These are phyloP conservation scores for Lapara coniferarum DNA, from an alignment of 2,888 invertebrate species.

Conservation along the genomic window DNA sequence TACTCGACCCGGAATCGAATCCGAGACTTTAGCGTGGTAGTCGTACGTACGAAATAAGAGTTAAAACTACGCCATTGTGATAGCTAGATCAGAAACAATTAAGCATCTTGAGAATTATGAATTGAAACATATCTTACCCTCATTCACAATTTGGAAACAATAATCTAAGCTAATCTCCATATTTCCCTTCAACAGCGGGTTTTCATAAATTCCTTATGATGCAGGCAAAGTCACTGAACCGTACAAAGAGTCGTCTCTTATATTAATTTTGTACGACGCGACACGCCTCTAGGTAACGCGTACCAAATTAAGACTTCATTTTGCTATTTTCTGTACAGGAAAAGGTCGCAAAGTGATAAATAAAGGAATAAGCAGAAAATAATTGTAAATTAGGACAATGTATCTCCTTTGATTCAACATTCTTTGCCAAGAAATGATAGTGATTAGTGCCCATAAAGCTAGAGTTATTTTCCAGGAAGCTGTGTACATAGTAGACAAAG, in stretches of 20 bases:
- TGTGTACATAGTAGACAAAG: too few species aligned
- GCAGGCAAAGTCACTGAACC: conserved; percentile 37
- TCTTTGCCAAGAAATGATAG: too few species aligned
- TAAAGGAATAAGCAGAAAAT: background rate
- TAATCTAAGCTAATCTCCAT: conserved; percentile 2
- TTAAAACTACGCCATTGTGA: too few species aligned
- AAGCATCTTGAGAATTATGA: too few species aligned
- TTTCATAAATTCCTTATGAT: conserved; percentile 29
- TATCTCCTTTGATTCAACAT: too few species aligned
- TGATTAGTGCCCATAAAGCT: too few species aligned
- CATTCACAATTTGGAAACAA: background rate
- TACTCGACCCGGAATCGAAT: too few species aligned
- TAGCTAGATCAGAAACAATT: too few species aligned
- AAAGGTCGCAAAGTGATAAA: background rate
- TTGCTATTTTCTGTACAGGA: conserved; percentile 5
- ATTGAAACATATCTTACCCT: too few species aligned
- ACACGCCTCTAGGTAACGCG: background rate
- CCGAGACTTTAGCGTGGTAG: too few species aligned
- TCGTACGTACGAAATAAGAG: too few species aligned
- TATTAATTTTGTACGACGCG: conserved; percentile 34
- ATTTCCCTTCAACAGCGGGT: conserved; percentile 24
- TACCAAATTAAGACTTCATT: conserved; percentile 7
- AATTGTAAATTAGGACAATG: background rate
- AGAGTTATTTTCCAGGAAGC: too few species aligned
- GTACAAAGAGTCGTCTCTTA: conserved; percentile 33